Conservation (phyloP, 2,113 vertebrate genomes). For the Numenius arquata region DNA sequence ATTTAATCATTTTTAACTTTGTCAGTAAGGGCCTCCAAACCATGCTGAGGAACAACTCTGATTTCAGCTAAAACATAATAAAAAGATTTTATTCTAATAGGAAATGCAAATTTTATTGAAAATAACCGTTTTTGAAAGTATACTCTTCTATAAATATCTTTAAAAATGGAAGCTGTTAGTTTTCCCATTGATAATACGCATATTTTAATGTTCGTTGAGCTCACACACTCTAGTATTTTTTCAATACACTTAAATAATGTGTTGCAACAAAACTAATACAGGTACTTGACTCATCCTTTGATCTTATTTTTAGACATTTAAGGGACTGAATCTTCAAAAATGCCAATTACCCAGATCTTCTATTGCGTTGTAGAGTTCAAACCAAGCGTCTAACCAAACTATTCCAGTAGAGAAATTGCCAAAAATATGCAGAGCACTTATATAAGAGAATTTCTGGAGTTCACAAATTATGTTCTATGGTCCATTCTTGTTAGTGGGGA, state of each 20-base stretch:
- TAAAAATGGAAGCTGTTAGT: not conserved
- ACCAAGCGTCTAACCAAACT: not conserved
- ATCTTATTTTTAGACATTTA: not conserved
- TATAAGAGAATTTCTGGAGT: not conserved
- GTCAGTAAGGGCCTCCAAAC: not conserved
- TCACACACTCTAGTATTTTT: not conserved
- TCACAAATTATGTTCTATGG: accelerated
- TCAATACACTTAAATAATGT: not conserved
- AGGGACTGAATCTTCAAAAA: not conserved
- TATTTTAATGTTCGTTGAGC: not conserved
- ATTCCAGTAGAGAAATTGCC: not conserved
- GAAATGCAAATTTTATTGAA: not conserved
- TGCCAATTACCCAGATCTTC: not conserved
- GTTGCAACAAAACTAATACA: not conserved
- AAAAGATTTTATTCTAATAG: not conserved
- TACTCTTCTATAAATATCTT: not conserved
- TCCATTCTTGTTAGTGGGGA: not conserved
- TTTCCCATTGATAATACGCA: not conserved
- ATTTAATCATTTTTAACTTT: not conserved
- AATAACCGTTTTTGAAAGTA: not conserved
- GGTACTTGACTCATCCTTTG: not conserved
- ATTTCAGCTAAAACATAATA: not conserved
- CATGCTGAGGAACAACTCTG: not conserved
- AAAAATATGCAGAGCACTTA: not conserved
- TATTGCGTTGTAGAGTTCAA: not conserved